Conservation (phyloP, 2,113 vertebrate species). For the Hepsetus odoe region DNA sequence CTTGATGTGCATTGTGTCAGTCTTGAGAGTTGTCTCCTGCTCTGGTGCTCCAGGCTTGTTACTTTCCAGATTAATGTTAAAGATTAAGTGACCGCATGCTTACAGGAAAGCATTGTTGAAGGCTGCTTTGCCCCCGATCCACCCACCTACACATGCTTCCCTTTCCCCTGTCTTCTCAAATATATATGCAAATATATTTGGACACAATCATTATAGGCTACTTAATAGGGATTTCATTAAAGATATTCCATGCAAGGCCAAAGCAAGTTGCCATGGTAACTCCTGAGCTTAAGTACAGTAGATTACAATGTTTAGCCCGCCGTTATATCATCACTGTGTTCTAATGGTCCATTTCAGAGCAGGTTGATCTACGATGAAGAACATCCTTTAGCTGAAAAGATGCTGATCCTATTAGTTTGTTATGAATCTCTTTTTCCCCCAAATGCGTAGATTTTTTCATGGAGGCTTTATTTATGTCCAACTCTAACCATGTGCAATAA, state of each 20-base stretch:
- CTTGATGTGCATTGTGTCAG: slow-evolving; percentile 40
- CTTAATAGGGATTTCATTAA: slow-evolving; percentile 82
- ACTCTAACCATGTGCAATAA: background rate
- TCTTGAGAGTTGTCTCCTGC: slow-evolving; percentile 6
- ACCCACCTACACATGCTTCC: slow-evolving; percentile 21
- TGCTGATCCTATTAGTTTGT: slow-evolving; percentile 32
- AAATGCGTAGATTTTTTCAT: background rate
- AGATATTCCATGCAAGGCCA: slow-evolving; percentile 68
- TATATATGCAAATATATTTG: slow-evolving; percentile 78
- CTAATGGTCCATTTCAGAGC: slow-evolving; percentile 75
- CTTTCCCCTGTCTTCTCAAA: slow-evolving; percentile 54
- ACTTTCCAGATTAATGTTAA: slow-evolving; percentile 47
- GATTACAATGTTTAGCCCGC: slow-evolving; percentile 74
- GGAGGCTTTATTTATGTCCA: background rate
- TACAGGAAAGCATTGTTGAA: slow-evolving; percentile 38
- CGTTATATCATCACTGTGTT: slow-evolving; percentile 75
- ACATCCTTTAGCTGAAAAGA: slow-evolving; percentile 54
- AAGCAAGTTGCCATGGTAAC: slow-evolving; percentile 81
- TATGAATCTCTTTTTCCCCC: slow-evolving; percentile 30
- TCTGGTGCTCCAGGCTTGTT: slow-evolving; percentile 42
- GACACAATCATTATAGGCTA: slow-evolving; percentile 77
- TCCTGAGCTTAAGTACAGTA: slow-evolving; percentile 74
- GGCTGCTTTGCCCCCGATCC: slow-evolving; percentile 11
- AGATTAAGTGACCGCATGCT: slow-evolving; percentile 37
- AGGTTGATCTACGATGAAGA: slow-evolving; percentile 69